Evolutionary conservation across 2,797 vertebrate genomes (phyloP).

Genomic region (Anniella stebbinsi): DNA sequence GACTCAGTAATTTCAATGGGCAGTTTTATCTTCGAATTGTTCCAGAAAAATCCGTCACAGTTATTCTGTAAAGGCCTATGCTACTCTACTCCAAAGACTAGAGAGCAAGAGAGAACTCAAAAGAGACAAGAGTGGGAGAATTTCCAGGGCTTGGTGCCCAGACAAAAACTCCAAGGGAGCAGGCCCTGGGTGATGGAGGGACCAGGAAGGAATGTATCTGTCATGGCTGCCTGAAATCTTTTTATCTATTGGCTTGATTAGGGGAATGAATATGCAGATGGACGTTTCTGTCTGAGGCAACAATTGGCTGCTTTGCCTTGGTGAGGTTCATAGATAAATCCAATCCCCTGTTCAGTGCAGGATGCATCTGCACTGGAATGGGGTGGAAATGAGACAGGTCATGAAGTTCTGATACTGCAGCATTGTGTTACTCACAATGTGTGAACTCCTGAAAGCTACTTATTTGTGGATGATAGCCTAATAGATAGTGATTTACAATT

Average conservation of each 20-base stretch:
- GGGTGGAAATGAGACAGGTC: not conserved
- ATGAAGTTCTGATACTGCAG: not conserved
- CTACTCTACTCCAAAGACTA: not conserved
- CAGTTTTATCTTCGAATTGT: constrained; percentile 34
- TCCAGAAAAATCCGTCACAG: constrained; percentile 49
- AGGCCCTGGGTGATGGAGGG: not conserved
- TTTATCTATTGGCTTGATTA: not conserved
- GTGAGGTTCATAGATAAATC: not conserved
- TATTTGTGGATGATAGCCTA: constrained; percentile 17
- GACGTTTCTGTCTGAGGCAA: not conserved
- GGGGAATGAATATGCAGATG: not conserved
- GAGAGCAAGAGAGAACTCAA: not conserved
- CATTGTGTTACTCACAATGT: too few relatives aligned
- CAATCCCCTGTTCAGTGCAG: not conserved
- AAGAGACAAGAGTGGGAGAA: not conserved
- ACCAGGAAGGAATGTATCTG: not conserved
- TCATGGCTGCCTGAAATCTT: not conserved
- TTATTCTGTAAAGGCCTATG: constrained; percentile 19
- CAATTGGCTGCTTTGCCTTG: not conserved
- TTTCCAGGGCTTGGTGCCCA: not conserved
- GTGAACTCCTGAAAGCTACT: constrained; percentile 23
- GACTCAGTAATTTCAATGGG: constrained; percentile 37
- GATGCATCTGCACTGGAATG: too few relatives aligned
- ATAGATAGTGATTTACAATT: constrained; percentile 42
- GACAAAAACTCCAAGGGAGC: not conserved